phyloP scores from a whole-genome alignment of 2,888 invertebrate species.

The Halocaridina rubra region DNA sequence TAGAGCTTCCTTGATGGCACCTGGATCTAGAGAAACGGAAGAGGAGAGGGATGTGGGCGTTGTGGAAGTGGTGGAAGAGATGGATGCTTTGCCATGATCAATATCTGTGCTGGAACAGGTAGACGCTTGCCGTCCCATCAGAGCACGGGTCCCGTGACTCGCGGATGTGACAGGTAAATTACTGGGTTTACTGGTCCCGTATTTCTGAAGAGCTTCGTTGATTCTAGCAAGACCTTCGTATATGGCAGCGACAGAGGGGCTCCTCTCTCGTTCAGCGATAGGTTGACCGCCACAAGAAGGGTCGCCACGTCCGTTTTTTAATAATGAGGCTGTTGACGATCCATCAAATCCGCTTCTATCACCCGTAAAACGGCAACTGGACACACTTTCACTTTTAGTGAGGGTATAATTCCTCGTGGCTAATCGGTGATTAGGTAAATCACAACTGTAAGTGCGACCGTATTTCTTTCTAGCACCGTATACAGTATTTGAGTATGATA shows the following conservation, averaged over 20 bases:
- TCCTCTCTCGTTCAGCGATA: conserved; percentile 10
- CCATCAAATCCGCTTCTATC: no score
- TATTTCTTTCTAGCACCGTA: background rate
- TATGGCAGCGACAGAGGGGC: conserved; percentile 43
- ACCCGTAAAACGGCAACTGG: no score
- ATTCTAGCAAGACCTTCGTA: conserved; percentile 54
- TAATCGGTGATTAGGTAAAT: conserved; percentile 24
- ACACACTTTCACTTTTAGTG: background rate
- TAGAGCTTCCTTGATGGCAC: conserved; percentile 24
- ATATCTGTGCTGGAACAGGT: background rate
- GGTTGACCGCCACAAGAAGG: background rate
- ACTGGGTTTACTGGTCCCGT: background rate
- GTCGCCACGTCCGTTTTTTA: background rate
- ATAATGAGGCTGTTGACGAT: no score
- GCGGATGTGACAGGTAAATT: background rate
- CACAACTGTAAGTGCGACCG: conserved; percentile 43
- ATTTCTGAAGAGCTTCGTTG: conserved; percentile 38
- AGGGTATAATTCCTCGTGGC: background rate
- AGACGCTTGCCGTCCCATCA: background rate
- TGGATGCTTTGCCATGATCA: background rate
- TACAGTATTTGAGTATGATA: background rate
- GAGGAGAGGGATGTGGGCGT: background rate
- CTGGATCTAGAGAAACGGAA: background rate
- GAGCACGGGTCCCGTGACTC: background rate
- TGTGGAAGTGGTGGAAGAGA: conserved; percentile 20